Evolutionary conservation across 2,888 invertebrate genomes (phyloP).

Genomic region (Mythimna vitellina): DNA sequence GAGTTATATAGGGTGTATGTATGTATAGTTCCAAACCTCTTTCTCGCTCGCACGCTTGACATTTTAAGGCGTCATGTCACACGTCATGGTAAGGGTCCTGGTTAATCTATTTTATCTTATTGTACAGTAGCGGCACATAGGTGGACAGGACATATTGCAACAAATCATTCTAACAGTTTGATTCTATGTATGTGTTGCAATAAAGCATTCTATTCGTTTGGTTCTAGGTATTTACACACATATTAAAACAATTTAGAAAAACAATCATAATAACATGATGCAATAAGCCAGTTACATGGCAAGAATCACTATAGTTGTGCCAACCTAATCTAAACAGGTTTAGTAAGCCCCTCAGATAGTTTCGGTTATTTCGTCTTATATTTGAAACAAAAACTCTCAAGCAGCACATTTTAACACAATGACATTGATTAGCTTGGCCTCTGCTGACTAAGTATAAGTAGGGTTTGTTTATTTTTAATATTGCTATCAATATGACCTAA

Average conservation of each 20-base stretch:
- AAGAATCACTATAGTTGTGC: not conserved
- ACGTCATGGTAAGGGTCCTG: no score
- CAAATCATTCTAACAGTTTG: no score
- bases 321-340: not conserved
- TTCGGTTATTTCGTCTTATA: not conserved
- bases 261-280: not conserved
- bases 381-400: not conserved
- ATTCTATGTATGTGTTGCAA: no score
- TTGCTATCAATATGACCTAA: slow-evolving; percentile 40
- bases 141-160: no score
- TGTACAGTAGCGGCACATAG: no score
- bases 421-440: slow-evolving; percentile 37
- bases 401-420: not conserved
- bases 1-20: no score
- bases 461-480: slow-evolving; percentile 30
- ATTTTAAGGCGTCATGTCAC: no score
- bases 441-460: not conserved
- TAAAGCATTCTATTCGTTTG: no score
- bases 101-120: no score
- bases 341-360: not conserved
- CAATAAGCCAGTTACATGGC: not conserved
- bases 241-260: not conserved
- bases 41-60: no score
- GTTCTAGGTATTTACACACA: no score
- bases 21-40: no score